Evolutionary conservation across 92 coral and sea anemone species (phyloP).

Genomic region (Zoanthus sansibaricus): DNA sequence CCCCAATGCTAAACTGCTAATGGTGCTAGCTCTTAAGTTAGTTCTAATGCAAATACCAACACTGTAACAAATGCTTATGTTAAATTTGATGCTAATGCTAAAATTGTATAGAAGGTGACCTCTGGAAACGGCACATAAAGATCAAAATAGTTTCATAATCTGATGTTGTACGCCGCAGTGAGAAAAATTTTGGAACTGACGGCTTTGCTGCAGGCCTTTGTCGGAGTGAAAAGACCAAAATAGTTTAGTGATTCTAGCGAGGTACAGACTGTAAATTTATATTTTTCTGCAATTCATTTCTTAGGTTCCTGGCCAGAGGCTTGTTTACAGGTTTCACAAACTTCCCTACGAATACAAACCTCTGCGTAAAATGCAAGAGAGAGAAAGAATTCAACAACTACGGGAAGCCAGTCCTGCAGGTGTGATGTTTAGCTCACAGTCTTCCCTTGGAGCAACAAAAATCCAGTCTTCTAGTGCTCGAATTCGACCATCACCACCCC

Average conservation of each 20-base stretch:
- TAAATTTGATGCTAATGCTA: no score
- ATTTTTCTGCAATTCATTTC: background rate
- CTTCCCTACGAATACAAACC: constrained; percentile 82
- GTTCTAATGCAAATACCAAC: background rate
- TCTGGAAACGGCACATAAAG: no score
- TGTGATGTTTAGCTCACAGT: constrained; percentile 34
- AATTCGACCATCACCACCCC: constrained; percentile 1
- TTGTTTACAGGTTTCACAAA: constrained; percentile 79
- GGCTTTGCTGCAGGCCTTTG: no score
- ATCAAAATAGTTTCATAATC: background rate
- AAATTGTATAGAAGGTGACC: no score
- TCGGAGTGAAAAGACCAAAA: background rate
- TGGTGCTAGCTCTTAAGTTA: background rate
- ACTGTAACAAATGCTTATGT: no score
- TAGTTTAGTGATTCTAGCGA: background rate
- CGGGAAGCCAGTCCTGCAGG: constrained; percentile 33
- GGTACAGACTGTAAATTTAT: background rate
- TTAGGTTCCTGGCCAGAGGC: constrained; percentile 83
- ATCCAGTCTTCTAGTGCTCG: background rate
- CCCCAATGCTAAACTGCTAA: background rate
- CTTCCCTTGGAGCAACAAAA: constrained; percentile 3
- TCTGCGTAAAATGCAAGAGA: constrained; percentile 37
- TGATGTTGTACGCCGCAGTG: no score
- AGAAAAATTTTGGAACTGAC: no score
- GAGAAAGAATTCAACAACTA: constrained; percentile 34